Conservation (phyloP, 2,888 invertebrate genomes). For the Thereva unica region DNA sequence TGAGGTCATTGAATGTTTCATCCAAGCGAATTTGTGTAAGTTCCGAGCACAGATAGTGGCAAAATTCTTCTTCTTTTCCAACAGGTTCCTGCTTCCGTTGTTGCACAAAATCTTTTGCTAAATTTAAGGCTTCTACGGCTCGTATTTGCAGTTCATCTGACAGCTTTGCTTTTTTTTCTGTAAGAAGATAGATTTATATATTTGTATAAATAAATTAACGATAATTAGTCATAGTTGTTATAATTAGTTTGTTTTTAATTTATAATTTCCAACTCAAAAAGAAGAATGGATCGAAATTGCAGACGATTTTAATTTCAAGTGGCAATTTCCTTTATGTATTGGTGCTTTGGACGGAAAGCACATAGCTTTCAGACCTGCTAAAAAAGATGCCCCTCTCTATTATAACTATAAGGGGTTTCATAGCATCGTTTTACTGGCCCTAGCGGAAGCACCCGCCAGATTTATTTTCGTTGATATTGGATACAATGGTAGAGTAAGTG, state of each 20-base stretch:
- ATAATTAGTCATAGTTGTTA: too few relatives aligned
- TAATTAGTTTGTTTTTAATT: neutral
- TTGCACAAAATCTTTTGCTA: too few relatives aligned
- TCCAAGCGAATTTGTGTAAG: too few relatives aligned
- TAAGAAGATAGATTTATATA: too few relatives aligned
- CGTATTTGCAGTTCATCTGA: too few relatives aligned
- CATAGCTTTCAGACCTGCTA: conserved; percentile 38
- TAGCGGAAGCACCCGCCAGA: conserved; percentile 40
- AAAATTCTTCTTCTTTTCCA: too few relatives aligned
- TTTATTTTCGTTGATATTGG: conserved; percentile 44
- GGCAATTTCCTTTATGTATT: conserved; percentile 42
- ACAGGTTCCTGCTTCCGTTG: too few relatives aligned
- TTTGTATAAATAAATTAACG: too few relatives aligned
- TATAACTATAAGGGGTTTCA: conserved; percentile 35
- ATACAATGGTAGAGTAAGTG: conserved; percentile 32
- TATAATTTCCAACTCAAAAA: conserved; percentile 35
- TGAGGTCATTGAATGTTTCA: too few relatives aligned
- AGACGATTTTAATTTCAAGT: conserved; percentile 41
- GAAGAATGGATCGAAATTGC: conserved; percentile 43
- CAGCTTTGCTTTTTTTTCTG: too few relatives aligned
- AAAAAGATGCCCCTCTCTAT: conserved; percentile 27
- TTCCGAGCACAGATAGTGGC: too few relatives aligned
- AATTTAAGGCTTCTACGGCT: too few relatives aligned
- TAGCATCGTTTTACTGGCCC: conserved; percentile 38
- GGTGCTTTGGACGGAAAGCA: conserved; percentile 42